Base-by-base conservation (phyloP, 2,888 invertebrate species). In the Epirrita christyi region DNA sequence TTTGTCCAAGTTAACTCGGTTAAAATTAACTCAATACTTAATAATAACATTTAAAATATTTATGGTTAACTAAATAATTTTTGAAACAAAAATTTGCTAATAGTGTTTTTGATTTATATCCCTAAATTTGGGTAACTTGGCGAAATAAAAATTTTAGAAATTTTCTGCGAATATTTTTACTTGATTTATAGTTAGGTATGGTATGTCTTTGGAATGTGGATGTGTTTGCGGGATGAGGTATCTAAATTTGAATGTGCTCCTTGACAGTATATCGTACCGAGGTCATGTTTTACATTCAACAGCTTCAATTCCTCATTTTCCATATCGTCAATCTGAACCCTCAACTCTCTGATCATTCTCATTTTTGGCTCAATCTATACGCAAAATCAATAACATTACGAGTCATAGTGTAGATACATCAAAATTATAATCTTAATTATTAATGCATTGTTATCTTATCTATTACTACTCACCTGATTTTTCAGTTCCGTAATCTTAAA, bases 401-500 rank as follows among this genome's bases (percentile, higher is more conserved):
- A 36, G 36, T 11, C 36, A 36, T 36, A 36, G 32, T n/a, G 32
- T 10, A 32, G 6, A n/a, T 36, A 32, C 32, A 32, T 32, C 0
- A 9, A 21, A 21, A 32, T 29, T 32, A 32, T 6, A 9, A 32
- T 21, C 21, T 2, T n/a, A 21, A 21, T 2, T 32, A 7, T 32
- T 32, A 32, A 32, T 6, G 32, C 8, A 9, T 32, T 21, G n/a
- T 7, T n/a, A 11, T 45, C 13, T 21, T 55, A 56, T 40, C 21
- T 55, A n/a, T 15, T 32, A 51, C 11, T 28, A 73, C 81, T 67
- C 56, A 91, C 92, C 85, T 96, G 95, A 74, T 95, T 95, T 80
- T 97, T 96, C 15, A 98, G 83, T 74, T 98, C 98, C 29, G 95
- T 95, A 58, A 98, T 97, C 84, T 97, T 97, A 78, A 97, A 97